Evolutionary conservation across 2,113 vertebrate genomes (phyloP).

Genomic region (Manacus vitellinus): DNA sequence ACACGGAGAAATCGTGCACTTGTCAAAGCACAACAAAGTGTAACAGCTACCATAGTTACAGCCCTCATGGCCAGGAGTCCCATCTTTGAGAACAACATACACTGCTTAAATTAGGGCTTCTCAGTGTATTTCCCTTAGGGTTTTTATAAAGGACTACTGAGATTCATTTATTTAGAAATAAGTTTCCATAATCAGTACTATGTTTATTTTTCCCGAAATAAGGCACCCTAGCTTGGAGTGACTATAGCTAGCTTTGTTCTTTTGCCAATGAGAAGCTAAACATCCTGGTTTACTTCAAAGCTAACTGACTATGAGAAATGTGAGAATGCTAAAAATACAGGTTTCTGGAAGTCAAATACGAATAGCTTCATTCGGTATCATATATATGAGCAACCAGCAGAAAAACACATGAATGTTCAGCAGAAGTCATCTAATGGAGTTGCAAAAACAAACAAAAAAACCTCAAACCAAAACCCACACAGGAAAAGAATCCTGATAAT

Average conservation of each 20-base stretch:
- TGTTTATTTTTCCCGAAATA: neutral
- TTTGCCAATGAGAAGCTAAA: neutral
- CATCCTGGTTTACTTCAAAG: neutral
- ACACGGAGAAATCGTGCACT: neutral
- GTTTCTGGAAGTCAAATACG: neutral
- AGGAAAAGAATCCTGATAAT: neutral
- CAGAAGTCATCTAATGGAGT: neutral
- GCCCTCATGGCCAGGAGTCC: neutral
- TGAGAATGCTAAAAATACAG: neutral
- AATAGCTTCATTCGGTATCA: neutral
- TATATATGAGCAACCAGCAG: neutral
- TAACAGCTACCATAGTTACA: neutral
- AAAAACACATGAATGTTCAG: neutral
- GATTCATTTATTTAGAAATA: neutral
- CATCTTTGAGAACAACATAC: neutral
- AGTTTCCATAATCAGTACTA: neutral
- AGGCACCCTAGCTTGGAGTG: neutral
- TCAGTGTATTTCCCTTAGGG: neutral
- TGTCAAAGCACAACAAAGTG: neutral
- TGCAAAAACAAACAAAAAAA: neutral
- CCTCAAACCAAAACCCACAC: neutral
- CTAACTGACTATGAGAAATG: neutral
- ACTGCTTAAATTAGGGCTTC: neutral
- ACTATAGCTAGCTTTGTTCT: neutral
- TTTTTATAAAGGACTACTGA: neutral